phyloP scores from a whole-genome alignment of 1,140 invertebrate species.

The Drosophila prosaltans region DNA sequence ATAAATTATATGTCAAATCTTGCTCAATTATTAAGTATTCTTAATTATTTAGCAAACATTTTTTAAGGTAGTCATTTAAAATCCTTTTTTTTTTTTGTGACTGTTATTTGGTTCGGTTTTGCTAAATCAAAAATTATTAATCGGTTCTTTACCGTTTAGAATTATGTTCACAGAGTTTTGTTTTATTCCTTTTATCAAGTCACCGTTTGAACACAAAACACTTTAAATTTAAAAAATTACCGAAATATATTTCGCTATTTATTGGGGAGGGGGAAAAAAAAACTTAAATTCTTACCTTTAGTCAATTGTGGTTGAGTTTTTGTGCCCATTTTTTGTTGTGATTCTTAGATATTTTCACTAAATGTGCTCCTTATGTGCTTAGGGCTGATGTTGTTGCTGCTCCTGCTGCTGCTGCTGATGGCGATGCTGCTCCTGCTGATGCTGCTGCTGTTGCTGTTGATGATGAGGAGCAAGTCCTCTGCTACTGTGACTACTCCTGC shows the following conservation, averaged over 20 bases:
- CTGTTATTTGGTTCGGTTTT: background rate
- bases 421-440: conserved; percentile 26
- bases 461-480: conserved; percentile 20
- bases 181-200: too few species aligned
- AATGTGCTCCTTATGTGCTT: background rate
- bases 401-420: conserved; percentile 35
- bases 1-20: too few species aligned
- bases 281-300: conserved; percentile 52
- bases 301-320: conserved; percentile 72
- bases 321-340: conserved; percentile 65
- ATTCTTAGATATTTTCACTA: background rate
- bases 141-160: too few species aligned
- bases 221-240: background rate
- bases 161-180: too few species aligned
- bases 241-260: background rate
- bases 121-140: background rate
- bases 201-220: background rate
- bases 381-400: conserved; percentile 20
- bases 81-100: too few species aligned
- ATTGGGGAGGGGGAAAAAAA: background rate
- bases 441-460: conserved; percentile 30
- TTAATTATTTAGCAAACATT: too few species aligned
- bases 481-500: conserved; percentile 32
- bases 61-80: too few species aligned
- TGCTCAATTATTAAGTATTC: too few species aligned